Percentiles rank a stretch among this genome's conserved stretches.
These are phyloP conservation scores for Temnopleurus reevesii DNA, from an alignment of 53 echinoderm and acorn worm species.

Conservation along the genomic window DNA sequence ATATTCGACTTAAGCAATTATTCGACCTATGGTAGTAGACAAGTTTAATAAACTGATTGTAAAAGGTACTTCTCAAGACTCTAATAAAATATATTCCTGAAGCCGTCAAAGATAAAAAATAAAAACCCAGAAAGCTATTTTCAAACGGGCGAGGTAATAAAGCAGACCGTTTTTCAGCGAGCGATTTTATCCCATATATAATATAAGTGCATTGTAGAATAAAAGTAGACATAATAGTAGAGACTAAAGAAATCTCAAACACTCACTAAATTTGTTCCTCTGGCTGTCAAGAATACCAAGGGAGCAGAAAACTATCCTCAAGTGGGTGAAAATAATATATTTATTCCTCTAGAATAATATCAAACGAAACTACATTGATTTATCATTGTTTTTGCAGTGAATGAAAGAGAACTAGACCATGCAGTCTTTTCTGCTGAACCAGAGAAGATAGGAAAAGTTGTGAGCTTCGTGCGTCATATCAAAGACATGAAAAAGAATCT, in stretches of 20 bases:
- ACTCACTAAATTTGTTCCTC: conserved; percentile 63
- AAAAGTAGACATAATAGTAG: too few relatives aligned
- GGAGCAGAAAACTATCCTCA: conserved; percentile 48
- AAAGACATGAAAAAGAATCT: conserved; percentile 77
- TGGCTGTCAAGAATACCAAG: conserved; percentile 25
- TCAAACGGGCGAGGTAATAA: too few relatives aligned
- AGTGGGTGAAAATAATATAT: too few relatives aligned
- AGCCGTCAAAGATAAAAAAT: conserved; percentile 3
- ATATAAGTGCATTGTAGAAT: too few relatives aligned
- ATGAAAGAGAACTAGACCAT: conserved; percentile 72
- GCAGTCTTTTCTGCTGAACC: conserved; percentile 48
- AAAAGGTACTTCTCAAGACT: conserved; percentile 67
- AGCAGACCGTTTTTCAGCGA: too few relatives aligned
- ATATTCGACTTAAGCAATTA: too few relatives aligned
- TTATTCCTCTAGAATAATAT: too few relatives aligned
- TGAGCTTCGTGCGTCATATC: conserved; percentile 72
- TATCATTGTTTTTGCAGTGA: conserved; percentile 63
- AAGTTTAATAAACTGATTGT: too few relatives aligned
- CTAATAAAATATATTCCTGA: conserved; percentile 63
- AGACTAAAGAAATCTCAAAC: too few relatives aligned
- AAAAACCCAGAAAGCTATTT: conserved; percentile 47
- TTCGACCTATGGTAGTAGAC: too few relatives aligned
- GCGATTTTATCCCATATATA: too few relatives aligned
- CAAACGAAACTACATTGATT: too few relatives aligned
- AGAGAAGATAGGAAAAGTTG: conserved; percentile 53